Percentiles rank a stretch among this genome's conserved stretches.
phyloP scores from a whole-genome alignment of 2,797 vertebrate genomes.

The Potorous gilbertii region DNA sequence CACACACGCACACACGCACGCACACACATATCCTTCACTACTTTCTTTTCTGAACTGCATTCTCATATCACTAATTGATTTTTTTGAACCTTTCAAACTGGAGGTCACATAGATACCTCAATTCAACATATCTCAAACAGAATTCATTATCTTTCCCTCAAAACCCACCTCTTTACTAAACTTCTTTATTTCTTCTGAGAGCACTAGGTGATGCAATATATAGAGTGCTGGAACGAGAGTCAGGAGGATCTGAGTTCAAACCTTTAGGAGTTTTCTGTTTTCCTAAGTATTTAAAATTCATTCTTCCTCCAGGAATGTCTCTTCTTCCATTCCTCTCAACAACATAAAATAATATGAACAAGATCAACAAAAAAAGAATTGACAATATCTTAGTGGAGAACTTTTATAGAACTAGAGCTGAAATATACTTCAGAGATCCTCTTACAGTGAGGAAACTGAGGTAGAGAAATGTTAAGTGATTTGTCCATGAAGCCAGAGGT shows the following conservation, averaged over 20 bases:
- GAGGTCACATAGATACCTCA: neutral
- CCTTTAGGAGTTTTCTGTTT: neutral
- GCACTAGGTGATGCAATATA: neutral
- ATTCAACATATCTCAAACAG: neutral
- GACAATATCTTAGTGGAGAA: neutral
- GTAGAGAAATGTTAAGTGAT: neutral
- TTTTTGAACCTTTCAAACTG: neutral
- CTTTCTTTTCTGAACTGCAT: neutral
- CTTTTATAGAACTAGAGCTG: neutral
- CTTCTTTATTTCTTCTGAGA: neutral
- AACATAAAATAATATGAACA: slow-evolving; percentile 32
- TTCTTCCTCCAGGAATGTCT: slow-evolving; percentile 9
- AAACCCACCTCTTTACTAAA: neutral
- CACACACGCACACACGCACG: no score
- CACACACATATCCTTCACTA: neutral
- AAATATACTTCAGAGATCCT: neutral
- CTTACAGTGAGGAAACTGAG: neutral
- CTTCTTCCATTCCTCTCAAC: neutral
- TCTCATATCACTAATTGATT: neutral
- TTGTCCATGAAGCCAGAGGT: neutral
- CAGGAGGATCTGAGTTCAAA: neutral
- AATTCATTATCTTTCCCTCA: neutral
- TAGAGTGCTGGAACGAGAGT: neutral
- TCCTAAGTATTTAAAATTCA: slow-evolving; percentile 14
- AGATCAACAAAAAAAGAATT: neutral